Base-by-base conservation (phyloP, 2,113 vertebrate genomes). In the Cryptotis parvus region DNA sequence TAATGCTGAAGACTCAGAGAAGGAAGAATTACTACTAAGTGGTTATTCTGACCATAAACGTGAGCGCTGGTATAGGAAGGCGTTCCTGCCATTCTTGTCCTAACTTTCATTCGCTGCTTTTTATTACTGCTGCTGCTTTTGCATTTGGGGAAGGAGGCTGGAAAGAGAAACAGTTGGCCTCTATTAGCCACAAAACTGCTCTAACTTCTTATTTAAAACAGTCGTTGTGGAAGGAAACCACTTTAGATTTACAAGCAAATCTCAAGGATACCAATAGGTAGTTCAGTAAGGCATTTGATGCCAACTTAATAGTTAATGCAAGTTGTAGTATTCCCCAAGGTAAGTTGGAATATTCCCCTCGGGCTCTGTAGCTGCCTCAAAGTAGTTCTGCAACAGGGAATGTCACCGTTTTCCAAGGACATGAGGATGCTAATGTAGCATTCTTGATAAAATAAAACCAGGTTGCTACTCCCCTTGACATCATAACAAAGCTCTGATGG, bases 401-500 rank as follows among this genome's bases (percentile, higher is more conserved):
- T 76, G 86, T 14, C 94, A 89, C 77, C 37, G 33, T 2, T 1
- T 11, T 68, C 90, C 75, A 76, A 95, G 79, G 84, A 88, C 1
- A 1, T 22, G 75, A 68, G n/a, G 72, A 31, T 72, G 78, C 81
- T 94, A 94, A 96, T 1, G 68, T 70, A 84, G 58, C 37, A 31
- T 15, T 91, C 94, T 76, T 77, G 80, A 68, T 45, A 69, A 79
- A 8, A 18, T 4, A 84, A 41, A 93, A 29, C 91, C 80, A 33
- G 27, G 78, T 68, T 83, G 31, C 68, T 91, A 81, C 69, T 79
- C 66, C 39, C 72, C 41, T 61, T 90, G 91, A 91, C 73, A 74
- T 0, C 15, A 20, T 73, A 92, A 96, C 75, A 95, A 95, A 95
- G 75, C 76, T 49, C 63, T 95, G 69, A 94, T 83, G 31, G 94